Percentiles rank a stretch among this genome's conserved stretches.
phyloP scores from a whole-genome alignment of 2,888 invertebrate species.

The Hetaerina titia region DNA sequence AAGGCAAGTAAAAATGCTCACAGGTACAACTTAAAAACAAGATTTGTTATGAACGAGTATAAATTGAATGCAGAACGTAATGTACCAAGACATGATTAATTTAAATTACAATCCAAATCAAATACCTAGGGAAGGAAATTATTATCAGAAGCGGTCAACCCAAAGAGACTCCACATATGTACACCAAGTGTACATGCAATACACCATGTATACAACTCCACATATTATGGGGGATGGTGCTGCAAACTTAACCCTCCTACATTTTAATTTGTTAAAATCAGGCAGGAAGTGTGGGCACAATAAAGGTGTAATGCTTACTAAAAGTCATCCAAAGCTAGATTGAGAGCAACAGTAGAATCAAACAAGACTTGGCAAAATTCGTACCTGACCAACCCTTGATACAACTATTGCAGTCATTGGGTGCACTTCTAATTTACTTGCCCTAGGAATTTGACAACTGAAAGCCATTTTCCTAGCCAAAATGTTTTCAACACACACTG shows the following conservation, averaged over 20 bases:
- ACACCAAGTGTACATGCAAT: conserved; percentile 37
- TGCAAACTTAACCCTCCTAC: not conserved
- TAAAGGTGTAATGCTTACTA: conserved; percentile 17
- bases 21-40: conserved; percentile 41
- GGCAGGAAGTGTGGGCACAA: not conserved
- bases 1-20: conserved; percentile 36
- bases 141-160: not conserved
- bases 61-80: not conserved
- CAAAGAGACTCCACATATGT: conserved; percentile 17
- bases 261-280: not conserved
- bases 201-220: not conserved
- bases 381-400: not conserved
- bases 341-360: not conserved
- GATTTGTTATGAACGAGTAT: not conserved
- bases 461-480: not conserved
- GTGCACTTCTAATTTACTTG: conserved; percentile 17
- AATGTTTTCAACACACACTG: not conserved
- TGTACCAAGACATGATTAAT: not conserved
- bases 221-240: not conserved
- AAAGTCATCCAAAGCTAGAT: not conserved
- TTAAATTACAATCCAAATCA: not conserved
- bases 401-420: not conserved
- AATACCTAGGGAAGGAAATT: not conserved
- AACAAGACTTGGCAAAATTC: not conserved
- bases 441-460: not conserved